A percentile compares a stretch with the other conserved stretches of the same genome.
These are phyloP conservation scores for Argyrosomus regius DNA, from an alignment of 2,797 vertebrate species.

Conservation along the genomic window DNA sequence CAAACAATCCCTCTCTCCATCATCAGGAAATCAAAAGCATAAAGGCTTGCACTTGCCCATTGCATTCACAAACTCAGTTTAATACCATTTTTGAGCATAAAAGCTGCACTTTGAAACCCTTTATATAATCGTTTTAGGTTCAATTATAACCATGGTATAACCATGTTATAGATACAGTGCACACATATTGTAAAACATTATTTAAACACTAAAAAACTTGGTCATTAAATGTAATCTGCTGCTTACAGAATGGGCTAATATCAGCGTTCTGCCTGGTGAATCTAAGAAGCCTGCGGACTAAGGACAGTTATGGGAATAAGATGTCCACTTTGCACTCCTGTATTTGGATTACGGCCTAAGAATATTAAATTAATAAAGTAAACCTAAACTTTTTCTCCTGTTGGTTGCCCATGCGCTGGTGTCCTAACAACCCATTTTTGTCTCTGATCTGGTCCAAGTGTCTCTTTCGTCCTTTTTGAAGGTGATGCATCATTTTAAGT, in stretches of 20 bases:
- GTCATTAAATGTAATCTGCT: not conserved
- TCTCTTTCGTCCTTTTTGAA: not conserved
- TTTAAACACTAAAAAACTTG: slow-evolving; percentile 1
- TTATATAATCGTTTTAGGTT: no score
- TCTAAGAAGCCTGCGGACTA: slow-evolving; percentile 11
- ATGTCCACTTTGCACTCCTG: no score
- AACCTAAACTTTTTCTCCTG: not conserved
- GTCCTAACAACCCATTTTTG: not conserved
- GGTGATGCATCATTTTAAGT: slow-evolving; percentile 1
- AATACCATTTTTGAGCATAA: not conserved
- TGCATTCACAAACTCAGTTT: slow-evolving; percentile 18
- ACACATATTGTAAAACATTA: not conserved
- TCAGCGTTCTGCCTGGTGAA: not conserved
- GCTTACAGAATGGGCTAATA: not conserved
- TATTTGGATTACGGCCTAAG: no score
- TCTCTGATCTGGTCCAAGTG: not conserved
- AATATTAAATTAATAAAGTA: not conserved
- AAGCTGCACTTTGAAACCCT: not conserved
- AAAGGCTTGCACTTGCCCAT: slow-evolving; percentile 31
- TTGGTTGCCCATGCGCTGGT: no score
- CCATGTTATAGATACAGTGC: not conserved
- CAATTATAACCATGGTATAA: not conserved
- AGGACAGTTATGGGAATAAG: not conserved
- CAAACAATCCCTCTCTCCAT: slow-evolving; percentile 28
- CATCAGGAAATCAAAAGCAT: slow-evolving; percentile 29